Evolutionary conservation across 1,140 invertebrate genomes (phyloP), one percentile per base, ranked within the genome.

Genomic region (Coptotermes formosanus): DNA sequence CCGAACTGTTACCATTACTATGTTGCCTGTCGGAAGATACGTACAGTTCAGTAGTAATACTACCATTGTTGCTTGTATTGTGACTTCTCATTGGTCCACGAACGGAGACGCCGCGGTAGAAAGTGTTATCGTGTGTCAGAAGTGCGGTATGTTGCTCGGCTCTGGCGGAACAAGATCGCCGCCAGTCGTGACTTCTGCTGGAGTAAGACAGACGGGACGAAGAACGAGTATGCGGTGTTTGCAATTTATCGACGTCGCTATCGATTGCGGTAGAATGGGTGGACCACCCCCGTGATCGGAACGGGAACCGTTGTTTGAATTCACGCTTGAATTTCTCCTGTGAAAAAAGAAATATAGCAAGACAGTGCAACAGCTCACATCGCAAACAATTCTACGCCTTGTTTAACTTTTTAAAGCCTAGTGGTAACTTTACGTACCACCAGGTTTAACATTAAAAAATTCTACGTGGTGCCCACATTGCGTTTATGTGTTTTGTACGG

Each of bases 291-390:
- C 64, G 82, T 0, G 38, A 43, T 21, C 9, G 7, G 8, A 83
- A 83, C 2, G 82, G 82, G 16, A 43, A 83, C 16, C 82, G 82
- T 30, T 83, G 82, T 32, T 83, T 21, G 16, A 83, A 83, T 19
- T 83, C 82, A 32, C 82, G 82, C 82, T 83, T 83, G 32, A 83
- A 83, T 32, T 83, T 83, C 82, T 83, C 82, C 82, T 83, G 82
- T 25, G 48, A 82, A 55, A 21, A 55, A 55, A 55, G 19, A 55
- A 7, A 64, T 21, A 30, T 2, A 30, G 4, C 2, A 38, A 38
- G 38, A 38, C 38, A 2, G 38, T 38, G 38, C 38, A 38, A 38
- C 38, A 38, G 38, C 38, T 38, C 38, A 38, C 38, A 38, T 38
- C 38, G 38, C 2, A 38, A 38, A 38, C 38, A 38, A 38, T 38